Percentiles rank a stretch among this genome's conserved stretches.
phyloP scores from a whole-genome alignment of 1,140 invertebrate species.

The Eciton burchellii region DNA sequence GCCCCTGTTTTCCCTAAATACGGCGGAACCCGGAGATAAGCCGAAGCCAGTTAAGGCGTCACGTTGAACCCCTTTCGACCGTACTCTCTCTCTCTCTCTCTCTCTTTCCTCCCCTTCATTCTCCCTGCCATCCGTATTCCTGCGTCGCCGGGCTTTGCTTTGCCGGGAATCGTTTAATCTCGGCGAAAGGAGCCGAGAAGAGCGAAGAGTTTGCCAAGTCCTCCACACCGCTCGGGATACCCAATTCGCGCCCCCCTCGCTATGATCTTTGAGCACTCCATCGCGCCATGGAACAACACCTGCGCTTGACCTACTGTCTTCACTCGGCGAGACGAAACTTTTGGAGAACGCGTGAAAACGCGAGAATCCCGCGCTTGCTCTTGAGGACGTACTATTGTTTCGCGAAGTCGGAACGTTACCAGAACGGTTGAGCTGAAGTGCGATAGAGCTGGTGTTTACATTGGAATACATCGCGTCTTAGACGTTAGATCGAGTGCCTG shows the following conservation, averaged over 20 bases:
- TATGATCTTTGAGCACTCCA: constrained; percentile 41
- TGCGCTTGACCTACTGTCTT: constrained; percentile 27
- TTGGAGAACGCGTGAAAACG: constrained; percentile 11
- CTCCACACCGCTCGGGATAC: constrained; percentile 35
- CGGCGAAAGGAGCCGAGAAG: constrained; percentile 40
- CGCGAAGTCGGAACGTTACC: not conserved
- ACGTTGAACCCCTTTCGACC: constrained; percentile 54
- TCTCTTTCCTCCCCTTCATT: too few relatives aligned
- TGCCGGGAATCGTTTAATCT: constrained; percentile 68
- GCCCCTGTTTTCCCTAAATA: constrained; percentile 73
- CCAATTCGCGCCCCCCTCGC: constrained; percentile 38
- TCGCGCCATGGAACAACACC: constrained; percentile 11
- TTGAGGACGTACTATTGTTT: not conserved
- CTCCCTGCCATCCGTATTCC: constrained; percentile 1
- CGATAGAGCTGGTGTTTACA: constrained; percentile 16
- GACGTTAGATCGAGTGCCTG: not conserved
- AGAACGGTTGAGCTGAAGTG: constrained; percentile 27
- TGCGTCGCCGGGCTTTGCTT: constrained; percentile 31
- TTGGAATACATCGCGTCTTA: not conserved
- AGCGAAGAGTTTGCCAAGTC: constrained; percentile 52
- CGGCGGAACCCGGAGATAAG: constrained; percentile 73
- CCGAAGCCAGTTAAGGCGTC: constrained; percentile 72
- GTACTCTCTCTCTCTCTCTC: too few relatives aligned
- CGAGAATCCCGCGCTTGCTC: constrained; percentile 10
- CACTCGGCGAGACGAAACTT: constrained; percentile 13